phyloP scores from a whole-genome alignment of 2,888 invertebrate species.

The Limnephilus lunatus region DNA sequence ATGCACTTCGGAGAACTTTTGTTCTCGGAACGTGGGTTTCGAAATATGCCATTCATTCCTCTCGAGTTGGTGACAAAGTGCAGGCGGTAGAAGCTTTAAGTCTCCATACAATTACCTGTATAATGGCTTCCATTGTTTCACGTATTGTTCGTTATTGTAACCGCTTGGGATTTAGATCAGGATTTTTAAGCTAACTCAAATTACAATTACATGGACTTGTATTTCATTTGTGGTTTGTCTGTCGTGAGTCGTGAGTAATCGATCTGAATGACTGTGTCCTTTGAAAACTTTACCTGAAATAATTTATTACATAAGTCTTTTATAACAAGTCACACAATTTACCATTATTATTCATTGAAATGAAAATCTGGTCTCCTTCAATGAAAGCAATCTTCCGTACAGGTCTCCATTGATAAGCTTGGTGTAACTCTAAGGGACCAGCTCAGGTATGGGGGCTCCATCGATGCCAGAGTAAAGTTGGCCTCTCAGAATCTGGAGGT shows the following conservation, averaged over 20 bases:
- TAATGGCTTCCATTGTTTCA: background rate
- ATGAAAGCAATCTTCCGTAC: too few species aligned
- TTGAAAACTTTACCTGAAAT: background rate
- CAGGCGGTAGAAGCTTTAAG: background rate
- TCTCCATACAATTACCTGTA: background rate
- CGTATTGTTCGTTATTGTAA: background rate
- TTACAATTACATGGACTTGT: background rate
- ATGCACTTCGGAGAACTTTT: background rate
- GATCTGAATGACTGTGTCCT: background rate
- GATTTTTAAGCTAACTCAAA: background rate
- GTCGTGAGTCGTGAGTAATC: background rate
- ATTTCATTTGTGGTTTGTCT: background rate
- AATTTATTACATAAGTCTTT: background rate
- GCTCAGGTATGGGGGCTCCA: too few species aligned
- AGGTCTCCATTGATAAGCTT: too few species aligned
- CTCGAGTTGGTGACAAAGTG: background rate
- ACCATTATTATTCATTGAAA: too few species aligned
- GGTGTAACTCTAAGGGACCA: too few species aligned
- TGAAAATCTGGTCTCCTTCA: too few species aligned
- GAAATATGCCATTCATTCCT: slow-evolving; percentile 5
- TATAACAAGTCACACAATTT: background rate
- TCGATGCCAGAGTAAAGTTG: too few species aligned
- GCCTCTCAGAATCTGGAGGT: too few species aligned
- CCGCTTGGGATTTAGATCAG: background rate
- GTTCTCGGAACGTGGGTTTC: slow-evolving; percentile 5